These are phyloP conservation scores for Panopea generosa DNA, from an alignment of 2,888 invertebrate genomes.

Conservation along the genomic window DNA sequence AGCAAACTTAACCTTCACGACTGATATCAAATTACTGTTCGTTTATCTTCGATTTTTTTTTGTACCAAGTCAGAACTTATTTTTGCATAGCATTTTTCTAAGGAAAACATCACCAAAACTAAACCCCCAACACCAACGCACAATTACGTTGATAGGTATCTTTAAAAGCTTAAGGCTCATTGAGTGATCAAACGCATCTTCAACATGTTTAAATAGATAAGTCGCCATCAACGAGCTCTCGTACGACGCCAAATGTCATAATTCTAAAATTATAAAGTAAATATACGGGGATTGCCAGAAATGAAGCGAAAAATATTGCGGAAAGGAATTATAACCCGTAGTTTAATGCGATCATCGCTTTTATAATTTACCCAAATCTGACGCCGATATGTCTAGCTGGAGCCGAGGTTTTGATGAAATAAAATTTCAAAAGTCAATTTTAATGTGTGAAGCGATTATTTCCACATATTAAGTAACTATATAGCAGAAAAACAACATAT, in stretches of 20 bases:
- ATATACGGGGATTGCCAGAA: constrained; percentile 31
- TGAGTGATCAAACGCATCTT: too few relatives aligned
- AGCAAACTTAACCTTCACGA: too few relatives aligned
- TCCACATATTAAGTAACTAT: constrained; percentile 14
- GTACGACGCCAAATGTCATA: constrained; percentile 37
- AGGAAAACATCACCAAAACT: too few relatives aligned
- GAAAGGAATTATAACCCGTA: constrained; percentile 52
- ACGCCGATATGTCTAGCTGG: constrained; percentile 37
- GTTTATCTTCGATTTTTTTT: too few relatives aligned
- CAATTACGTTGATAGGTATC: background rate
- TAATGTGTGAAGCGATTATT: constrained; percentile 48
- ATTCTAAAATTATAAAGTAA: constrained; percentile 39
- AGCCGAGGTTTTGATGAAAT: constrained; percentile 25
- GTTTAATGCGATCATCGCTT: constrained; percentile 46
- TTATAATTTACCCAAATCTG: constrained; percentile 26
- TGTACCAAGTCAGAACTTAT: too few relatives aligned
- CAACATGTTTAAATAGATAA: background rate
- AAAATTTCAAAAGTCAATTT: constrained; percentile 37
- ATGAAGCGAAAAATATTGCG: constrained; percentile 50
- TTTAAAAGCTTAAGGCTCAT: too few relatives aligned
- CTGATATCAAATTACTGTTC: too few relatives aligned
- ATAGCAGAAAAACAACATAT: too few relatives aligned
- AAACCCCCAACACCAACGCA: too few relatives aligned
- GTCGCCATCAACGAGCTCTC: background rate
- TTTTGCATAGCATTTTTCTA: too few relatives aligned